Conservation (phyloP, 2,888 invertebrate genomes). For the Euspilapteryx auroguttella region DNA sequence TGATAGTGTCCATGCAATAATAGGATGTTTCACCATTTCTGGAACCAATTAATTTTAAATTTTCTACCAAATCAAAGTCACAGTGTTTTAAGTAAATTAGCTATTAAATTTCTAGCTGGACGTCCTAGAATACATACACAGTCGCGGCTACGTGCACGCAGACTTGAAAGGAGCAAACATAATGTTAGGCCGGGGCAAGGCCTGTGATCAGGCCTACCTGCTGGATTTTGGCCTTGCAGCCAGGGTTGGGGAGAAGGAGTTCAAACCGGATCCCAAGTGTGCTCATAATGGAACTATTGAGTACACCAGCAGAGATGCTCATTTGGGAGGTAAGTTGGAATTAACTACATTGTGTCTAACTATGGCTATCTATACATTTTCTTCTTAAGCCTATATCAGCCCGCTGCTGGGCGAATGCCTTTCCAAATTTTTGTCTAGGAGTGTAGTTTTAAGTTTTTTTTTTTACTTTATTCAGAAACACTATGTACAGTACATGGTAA, state of each 20-base stretch:
- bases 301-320: constrained; percentile 95
- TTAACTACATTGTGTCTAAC: not conserved
- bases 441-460: no score
- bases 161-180: constrained; percentile 97
- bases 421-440: no score
- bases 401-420: no score
- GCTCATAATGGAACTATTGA: constrained; percentile 98
- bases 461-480: no score
- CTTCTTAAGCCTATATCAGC: no score
- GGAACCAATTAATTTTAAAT: no score
- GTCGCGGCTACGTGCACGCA: constrained; percentile 88
- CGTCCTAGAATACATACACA: constrained; percentile 90
- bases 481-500: no score
- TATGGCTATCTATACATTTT: not conserved
- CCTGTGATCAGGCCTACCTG: constrained; percentile 74
- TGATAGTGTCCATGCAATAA: no score
- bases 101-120: constrained; percentile 76
- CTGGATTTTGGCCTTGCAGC: constrained; percentile 94
- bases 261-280: constrained; percentile 85
- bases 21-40: no score
- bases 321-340: constrained; percentile 78
- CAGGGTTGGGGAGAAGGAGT: constrained; percentile 74
- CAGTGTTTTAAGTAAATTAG: no score
- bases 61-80: no score
- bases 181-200: constrained; percentile 70